These are phyloP conservation scores for Gari tellinella DNA, from an alignment of 2,888 invertebrate species.

Conservation along the genomic window DNA sequence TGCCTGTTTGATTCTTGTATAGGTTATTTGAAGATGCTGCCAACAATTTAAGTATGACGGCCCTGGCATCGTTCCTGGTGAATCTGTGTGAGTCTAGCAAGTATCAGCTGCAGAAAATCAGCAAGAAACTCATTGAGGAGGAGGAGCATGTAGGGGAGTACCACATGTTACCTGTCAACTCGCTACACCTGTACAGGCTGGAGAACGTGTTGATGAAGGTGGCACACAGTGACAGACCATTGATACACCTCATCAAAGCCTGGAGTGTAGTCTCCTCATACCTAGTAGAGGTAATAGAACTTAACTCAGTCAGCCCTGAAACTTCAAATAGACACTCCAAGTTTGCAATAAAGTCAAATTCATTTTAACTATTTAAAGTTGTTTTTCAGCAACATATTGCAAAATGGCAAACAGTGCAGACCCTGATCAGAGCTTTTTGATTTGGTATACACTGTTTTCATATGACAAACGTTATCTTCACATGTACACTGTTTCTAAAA, in stretches of 20 bases:
- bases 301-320: too few relatives aligned
- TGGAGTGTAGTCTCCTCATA: constrained; percentile 97
- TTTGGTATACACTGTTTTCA: too few relatives aligned
- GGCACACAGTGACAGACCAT: constrained; percentile 93
- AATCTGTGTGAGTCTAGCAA: constrained; percentile 95
- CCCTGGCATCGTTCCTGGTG: constrained; percentile 92
- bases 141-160: constrained; percentile 62
- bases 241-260: constrained; percentile 94
- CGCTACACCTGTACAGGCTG: constrained; percentile 90
- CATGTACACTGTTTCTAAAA: too few relatives aligned
- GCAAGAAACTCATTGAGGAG: constrained; percentile 37
- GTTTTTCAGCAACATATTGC: too few relatives aligned
- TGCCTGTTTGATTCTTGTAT: constrained; percentile 32
- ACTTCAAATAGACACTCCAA: too few relatives aligned
- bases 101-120: constrained; percentile 87
- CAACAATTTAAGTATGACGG: constrained; percentile 92
- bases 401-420: too few relatives aligned
- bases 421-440: too few relatives aligned
- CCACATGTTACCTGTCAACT: constrained; percentile 75
- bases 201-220: constrained; percentile 95
- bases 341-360: too few relatives aligned
- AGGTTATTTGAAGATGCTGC: constrained; percentile 95
- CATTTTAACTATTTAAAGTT: too few relatives aligned
- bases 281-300: constrained; percentile 95
- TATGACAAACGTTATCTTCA: too few relatives aligned